Conservation (phyloP, 2,888 invertebrate species). For the Lasioglossum vierecki region DNA sequence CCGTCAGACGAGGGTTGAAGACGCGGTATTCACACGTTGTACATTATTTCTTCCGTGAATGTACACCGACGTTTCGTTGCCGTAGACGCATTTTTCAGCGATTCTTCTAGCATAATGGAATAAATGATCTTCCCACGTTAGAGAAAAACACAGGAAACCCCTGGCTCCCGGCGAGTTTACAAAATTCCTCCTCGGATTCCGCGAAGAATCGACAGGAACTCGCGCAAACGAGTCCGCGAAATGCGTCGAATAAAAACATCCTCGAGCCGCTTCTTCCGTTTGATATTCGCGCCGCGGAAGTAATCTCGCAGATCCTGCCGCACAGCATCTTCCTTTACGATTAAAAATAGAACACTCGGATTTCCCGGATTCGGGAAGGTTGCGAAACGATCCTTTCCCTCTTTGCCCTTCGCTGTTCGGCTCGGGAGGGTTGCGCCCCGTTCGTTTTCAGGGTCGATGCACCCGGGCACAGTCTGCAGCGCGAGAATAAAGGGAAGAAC, state of each 20-base stretch:
- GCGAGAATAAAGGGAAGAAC: constrained; percentile 26
- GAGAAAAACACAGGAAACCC: not conserved
- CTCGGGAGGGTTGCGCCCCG: not conserved
- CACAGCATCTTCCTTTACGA: constrained; percentile 14
- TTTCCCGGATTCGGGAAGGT: not conserved
- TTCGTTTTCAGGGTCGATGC: constrained; percentile 27
- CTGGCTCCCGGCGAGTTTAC: not conserved
- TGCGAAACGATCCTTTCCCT: not conserved
- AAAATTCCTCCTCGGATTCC: not conserved
- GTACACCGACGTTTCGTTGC: not conserved
- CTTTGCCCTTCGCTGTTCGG: not conserved
- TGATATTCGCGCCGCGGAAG: constrained; percentile 11
- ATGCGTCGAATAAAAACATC: constrained; percentile 2
- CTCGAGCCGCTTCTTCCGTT: not conserved
- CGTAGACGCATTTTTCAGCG: not conserved
- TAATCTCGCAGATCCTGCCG: constrained; percentile 30
- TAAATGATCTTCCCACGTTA: not conserved
- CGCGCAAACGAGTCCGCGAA: not conserved
- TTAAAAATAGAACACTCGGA: constrained; percentile 34
- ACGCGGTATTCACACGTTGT: too few relatives aligned
- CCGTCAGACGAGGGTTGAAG: too few relatives aligned
- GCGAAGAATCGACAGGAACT: not conserved
- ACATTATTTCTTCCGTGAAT: too few relatives aligned
- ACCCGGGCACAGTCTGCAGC: constrained; percentile 11
- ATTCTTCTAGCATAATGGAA: not conserved